Base-by-base conservation (phyloP, 1,140 invertebrate species). In the Micrasema minimum region DNA sequence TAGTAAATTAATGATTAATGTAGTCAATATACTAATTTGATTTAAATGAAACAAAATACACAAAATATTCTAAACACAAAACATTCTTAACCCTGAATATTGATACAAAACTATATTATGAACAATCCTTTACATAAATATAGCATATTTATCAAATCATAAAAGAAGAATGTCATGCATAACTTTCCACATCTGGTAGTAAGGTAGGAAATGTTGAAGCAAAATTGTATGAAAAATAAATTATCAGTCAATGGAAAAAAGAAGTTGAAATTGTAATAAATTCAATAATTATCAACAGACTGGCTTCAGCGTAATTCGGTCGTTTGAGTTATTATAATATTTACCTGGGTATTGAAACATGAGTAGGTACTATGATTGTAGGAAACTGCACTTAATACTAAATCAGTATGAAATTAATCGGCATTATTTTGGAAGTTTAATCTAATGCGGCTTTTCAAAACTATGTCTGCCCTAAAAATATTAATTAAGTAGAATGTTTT, bases 131-230 rank as follows among this genome's bases (percentile, higher is more conserved):
- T 22, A 45, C 50, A 67, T 26, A 26, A 66, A 45, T 31, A 22
- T 69, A 37, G 69, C 72, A 59, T 71, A 74, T 64, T 66, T 48
- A 67, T 66, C 59, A 37, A 69, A 74, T 74, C 51, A 68, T 59
- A 64, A 64, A 64, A 45, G 23, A 72, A 65, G 64, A 66, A 66
- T 66, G 11, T 69, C 72, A 75, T 75, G 73, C 73, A 75, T 66
- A 74, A 74, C 16, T 66, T 69, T 71, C 67, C 67, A 75, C 51
- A 71, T 69, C 61, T 75, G 66, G 73, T 66, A 72, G 41, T 66
- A 69, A 72, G 37, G 48, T 45, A 57, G 51, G 41, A 51, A 66
- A 66, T 71, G 53, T 62, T 16, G 45, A 69, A 62, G 67, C 57
- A 62, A 20, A n/a, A 14, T 62, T 50, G 45, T 69, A 69, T 62